phyloP scores from a whole-genome alignment of 64 coral and sea anemone genomes.

The Cladopsammia gracilis region DNA sequence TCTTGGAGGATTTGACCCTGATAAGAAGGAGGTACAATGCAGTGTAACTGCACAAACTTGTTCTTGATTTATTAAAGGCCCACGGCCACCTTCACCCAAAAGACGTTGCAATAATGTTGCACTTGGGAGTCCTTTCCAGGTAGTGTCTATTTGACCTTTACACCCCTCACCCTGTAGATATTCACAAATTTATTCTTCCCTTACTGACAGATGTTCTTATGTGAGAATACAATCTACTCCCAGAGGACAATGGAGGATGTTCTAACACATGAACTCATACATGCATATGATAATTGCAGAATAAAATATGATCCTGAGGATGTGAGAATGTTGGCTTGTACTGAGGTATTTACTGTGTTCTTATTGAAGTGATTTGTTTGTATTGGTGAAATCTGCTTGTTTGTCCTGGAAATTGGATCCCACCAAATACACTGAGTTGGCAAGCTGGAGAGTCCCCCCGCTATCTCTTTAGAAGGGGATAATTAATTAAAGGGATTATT shows the following conservation, averaged over 20 bases:
- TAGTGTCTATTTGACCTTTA: too few species aligned
- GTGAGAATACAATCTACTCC: constrained; percentile 96
- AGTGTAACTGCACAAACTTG: too few species aligned
- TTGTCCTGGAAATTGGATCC: too few species aligned
- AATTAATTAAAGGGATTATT: background rate
- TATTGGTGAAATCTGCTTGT: background rate
- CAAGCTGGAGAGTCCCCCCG: background rate
- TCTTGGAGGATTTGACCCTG: constrained; percentile 96
- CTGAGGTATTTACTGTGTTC: constrained; percentile 69
- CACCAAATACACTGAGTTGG: too few species aligned
- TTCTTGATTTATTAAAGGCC: background rate
- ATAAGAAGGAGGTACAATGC: constrained; percentile 85
- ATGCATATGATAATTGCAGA: constrained; percentile 96
- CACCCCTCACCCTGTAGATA: too few species aligned
- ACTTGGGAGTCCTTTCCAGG: too few species aligned
- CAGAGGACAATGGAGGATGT: constrained; percentile 95
- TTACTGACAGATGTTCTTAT: constrained; percentile 80
- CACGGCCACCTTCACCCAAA: too few species aligned
- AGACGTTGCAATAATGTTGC: too few species aligned
- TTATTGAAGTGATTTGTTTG: background rate
- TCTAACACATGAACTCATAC: constrained; percentile 95
- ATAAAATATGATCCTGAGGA: constrained; percentile 93
- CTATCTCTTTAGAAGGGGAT: background rate
- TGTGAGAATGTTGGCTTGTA: constrained; percentile 89
- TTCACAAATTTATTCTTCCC: background rate